These are phyloP conservation scores for Drosophila picticornis DNA, from an alignment of 2,888 invertebrate species.

Conservation along the genomic window DNA sequence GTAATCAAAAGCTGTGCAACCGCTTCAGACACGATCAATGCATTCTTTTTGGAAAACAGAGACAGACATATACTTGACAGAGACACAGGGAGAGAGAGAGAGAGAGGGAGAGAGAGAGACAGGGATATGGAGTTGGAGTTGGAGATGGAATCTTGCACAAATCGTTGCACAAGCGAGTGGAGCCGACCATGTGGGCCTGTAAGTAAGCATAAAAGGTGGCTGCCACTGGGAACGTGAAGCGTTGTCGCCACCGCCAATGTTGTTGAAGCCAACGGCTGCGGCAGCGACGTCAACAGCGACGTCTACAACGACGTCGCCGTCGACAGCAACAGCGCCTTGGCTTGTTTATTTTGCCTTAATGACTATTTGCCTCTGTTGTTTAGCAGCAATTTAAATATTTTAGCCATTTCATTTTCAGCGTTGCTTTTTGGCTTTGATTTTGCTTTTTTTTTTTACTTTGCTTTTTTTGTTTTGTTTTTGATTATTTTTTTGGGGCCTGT, in stretches of 20 bases:
- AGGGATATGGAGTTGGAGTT: not conserved
- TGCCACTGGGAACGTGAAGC: constrained; percentile 58
- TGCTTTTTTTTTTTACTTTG: constrained; percentile 2
- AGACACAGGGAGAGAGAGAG: not conserved
- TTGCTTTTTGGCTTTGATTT: constrained; percentile 8
- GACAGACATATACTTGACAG: not conserved
- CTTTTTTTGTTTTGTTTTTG: constrained; percentile 4
- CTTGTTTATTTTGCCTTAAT: constrained; percentile 76
- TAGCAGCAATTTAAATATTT: constrained; percentile 78
- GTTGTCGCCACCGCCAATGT: constrained; percentile 66
- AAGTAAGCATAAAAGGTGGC: constrained; percentile 22
- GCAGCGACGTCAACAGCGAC: not conserved
- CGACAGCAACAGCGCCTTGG: constrained; percentile 17
- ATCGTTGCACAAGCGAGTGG: constrained; percentile 38
- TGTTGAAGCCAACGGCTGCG: constrained; percentile 5
- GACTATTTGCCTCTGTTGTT: constrained; percentile 69
- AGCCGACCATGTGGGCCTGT: constrained; percentile 58
- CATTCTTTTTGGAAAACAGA: constrained; percentile 57
- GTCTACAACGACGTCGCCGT: not conserved
- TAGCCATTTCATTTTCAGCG: constrained; percentile 69
- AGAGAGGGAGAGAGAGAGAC: not conserved
- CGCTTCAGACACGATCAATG: constrained; percentile 38
- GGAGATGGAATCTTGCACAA: constrained; percentile 32
- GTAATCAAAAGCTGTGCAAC: constrained; percentile 77
- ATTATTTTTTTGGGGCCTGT: constrained; percentile 21